These are phyloP conservation scores for Urocynchramus pylzowi DNA, from an alignment of 2,113 vertebrate species.

Conservation along the genomic window DNA sequence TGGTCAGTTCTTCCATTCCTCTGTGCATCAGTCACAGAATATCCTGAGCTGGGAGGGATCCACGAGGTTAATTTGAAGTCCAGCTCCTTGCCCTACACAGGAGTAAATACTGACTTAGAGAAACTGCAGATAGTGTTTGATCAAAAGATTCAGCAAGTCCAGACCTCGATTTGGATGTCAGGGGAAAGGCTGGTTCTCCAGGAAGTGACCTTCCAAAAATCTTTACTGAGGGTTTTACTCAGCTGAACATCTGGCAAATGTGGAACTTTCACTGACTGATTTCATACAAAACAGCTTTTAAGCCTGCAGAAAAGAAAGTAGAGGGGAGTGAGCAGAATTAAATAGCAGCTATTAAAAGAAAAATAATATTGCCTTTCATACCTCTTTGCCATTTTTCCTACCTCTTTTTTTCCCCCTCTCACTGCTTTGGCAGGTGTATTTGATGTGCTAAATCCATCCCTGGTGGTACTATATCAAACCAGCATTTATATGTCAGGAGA, in stretches of 20 bases:
- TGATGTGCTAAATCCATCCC: background rate
- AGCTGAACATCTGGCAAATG: background rate
- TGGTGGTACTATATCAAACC: background rate
- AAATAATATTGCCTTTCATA: background rate
- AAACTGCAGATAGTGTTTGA: background rate
- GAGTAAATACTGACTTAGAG: background rate
- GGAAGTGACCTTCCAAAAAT: background rate
- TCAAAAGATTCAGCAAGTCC: background rate
- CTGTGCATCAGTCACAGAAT: background rate
- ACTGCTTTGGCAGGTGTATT: background rate
- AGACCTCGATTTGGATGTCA: background rate
- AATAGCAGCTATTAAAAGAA: slow-evolving; percentile 25
- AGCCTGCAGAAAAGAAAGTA: background rate
- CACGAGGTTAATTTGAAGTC: background rate
- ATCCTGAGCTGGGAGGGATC: background rate
- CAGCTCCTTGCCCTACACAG: background rate
- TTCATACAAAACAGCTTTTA: slow-evolving; percentile 8
- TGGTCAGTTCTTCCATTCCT: background rate
- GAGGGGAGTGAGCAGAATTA: background rate
- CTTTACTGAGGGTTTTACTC: background rate
- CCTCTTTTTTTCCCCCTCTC: background rate
- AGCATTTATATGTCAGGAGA: background rate
- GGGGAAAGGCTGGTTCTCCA: background rate
- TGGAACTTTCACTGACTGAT: background rate
- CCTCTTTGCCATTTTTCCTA: background rate